Evolutionary conservation across 2,113 vertebrate genomes (phyloP).

Genomic region (Syrmaticus mikado): DNA sequence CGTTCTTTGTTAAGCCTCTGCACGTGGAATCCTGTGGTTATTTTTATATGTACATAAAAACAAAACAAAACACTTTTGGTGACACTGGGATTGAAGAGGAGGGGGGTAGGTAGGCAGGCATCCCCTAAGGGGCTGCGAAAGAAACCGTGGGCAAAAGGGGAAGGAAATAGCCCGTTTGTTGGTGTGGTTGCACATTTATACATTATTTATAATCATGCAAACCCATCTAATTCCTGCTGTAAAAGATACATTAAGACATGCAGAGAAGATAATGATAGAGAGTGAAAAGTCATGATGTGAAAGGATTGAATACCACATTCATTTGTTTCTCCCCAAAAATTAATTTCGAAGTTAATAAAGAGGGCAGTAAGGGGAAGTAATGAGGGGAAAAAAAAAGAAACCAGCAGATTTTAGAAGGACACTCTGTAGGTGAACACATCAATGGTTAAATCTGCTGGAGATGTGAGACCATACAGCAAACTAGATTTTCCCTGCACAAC

Average conservation of each 20-base stretch:
- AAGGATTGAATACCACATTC: neutral
- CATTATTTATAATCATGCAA: neutral
- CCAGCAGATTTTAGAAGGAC: neutral
- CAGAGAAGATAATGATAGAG: fast-evolving
- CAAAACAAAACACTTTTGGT: neutral
- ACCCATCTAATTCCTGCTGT: neutral
- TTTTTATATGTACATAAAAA: neutral
- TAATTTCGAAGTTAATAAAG: neutral
- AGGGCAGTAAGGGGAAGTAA: neutral
- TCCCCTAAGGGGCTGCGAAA: neutral
- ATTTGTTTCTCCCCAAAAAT: neutral
- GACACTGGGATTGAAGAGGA: neutral
- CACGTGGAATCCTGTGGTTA: neutral
- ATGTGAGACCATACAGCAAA: neutral
- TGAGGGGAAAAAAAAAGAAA: neutral
- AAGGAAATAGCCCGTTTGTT: neutral
- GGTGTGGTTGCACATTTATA: neutral
- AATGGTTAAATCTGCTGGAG: neutral
- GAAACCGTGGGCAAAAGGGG: neutral
- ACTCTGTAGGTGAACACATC: neutral
- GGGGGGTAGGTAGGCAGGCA: neutral
- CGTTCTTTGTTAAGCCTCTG: neutral
- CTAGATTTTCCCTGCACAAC: neutral
- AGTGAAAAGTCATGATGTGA: neutral
- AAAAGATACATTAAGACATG: neutral